Base-by-base conservation (phyloP, 2,888 invertebrate species). In the Horisme vitalbata region DNA sequence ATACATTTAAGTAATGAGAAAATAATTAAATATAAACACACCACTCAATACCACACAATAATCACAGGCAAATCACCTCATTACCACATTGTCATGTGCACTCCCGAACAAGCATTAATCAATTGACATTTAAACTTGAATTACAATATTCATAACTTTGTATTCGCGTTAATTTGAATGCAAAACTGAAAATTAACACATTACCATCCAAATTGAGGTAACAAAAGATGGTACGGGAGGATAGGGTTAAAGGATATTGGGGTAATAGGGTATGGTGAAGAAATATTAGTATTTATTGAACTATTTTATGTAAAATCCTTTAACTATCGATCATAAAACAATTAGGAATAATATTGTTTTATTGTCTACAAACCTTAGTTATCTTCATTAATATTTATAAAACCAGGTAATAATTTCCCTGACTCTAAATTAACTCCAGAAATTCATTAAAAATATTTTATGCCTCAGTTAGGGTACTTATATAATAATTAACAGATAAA, bases 111-210 rank as follows among this genome's bases (percentile, higher is more conserved):
- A 74, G 69, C 69, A 68, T 68, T 72, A 78, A 83, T 83, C 77
- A 82, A 76, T 75, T 67, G 64, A 68, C 54, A 68, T 72, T 74
- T 80, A 75, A 71, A 69, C 70, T 49, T 51, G 62, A 79, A 84
- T 79, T 74, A 80, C 69, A 84, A 86, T 85, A 86, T 86, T 85
- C 85, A 85, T 84, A 79, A 71, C 79, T 63, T 58, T 43, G 47
- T 47, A 41, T 67, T 64, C 61, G 48, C 54, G 57, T 69, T 79
- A 75, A 83, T 81, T 79, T 76, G 74, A 63, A 86, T 85, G 85
- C 82, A 84, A 86, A 86, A 81, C 73, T 77, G 81, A 75, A 86
- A 84, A 87, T 87, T 79, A 86, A 86, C 76, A 69, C 69, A 86
- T 88, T 89, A 87, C 71, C 86, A 89, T 88, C 78, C 82, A 83